These are phyloP conservation scores for Engystomops pustulosus DNA, from an alignment of 2,113 vertebrate species.

Conservation along the genomic window DNA sequence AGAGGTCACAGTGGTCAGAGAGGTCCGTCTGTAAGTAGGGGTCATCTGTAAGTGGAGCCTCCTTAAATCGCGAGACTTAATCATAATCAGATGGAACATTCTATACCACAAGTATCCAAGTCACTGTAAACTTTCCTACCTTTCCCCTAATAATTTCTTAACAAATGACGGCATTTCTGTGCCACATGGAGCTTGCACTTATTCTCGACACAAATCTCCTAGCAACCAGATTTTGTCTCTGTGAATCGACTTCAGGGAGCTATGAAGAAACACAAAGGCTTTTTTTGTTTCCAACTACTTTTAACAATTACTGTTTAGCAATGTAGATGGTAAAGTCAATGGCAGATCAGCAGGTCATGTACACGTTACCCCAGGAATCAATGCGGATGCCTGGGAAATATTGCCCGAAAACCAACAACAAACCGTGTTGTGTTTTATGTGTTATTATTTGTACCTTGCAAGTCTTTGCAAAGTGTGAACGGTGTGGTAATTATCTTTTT, in stretches of 20 bases:
- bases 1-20: no score
- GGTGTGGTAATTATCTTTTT: no score
- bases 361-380: not conserved
- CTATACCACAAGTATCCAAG: not conserved
- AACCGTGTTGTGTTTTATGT: no score
- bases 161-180: slow-evolving; percentile 48
- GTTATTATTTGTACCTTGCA: no score
- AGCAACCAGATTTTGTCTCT: slow-evolving; percentile 74
- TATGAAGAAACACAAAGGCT: slow-evolving; percentile 70
- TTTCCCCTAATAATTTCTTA: not conserved
- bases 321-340: slow-evolving; percentile 5
- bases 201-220: slow-evolving; percentile 75
- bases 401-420: not conserved
- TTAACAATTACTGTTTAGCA: slow-evolving; percentile 44
- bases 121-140: not conserved
- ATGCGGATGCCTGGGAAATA: not conserved
- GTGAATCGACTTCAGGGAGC: slow-evolving; percentile 72
- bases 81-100: no score
- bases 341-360: not conserved
- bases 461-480: no score
- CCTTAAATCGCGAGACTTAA: no score
- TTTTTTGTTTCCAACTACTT: slow-evolving; percentile 67
- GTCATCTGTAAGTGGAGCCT: no score
- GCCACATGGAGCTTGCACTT: slow-evolving; percentile 71
- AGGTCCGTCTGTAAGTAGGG: no score